Conservation (phyloP, 2,888 invertebrate genomes). For the Ptilodon capucinus region DNA sequence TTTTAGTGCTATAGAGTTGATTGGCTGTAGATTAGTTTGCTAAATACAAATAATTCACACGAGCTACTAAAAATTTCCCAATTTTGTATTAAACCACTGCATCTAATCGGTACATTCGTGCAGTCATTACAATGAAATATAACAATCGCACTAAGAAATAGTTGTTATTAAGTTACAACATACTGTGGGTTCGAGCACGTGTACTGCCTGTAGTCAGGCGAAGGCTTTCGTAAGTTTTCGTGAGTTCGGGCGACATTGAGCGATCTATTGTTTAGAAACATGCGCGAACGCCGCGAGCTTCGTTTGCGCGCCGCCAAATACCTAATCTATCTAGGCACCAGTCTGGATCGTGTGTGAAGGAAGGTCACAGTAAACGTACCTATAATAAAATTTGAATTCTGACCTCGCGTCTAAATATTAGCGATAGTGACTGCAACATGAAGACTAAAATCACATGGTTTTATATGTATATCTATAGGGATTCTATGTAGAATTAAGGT, state of each 20-base stretch:
- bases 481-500: no score
- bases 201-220: slow-evolving; percentile 35
- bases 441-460: slow-evolving; percentile 7
- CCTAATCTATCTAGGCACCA: slow-evolving; percentile 26
- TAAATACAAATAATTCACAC: not conserved
- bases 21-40: not conserved
- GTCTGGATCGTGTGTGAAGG: slow-evolving; percentile 61
- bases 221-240: slow-evolving; percentile 74
- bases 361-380: slow-evolving; percentile 49
- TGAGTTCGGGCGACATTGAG: slow-evolving; percentile 68
- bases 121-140: slow-evolving; percentile 22
- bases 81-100: slow-evolving; percentile 12
- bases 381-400: slow-evolving; percentile 43
- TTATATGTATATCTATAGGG: no score
- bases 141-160: slow-evolving; percentile 32
- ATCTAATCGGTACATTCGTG: slow-evolving; percentile 18
- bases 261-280: slow-evolving; percentile 62
- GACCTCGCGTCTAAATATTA: slow-evolving; percentile 44
- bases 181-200: slow-evolving; percentile 27
- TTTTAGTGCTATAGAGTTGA: no score
- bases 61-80: slow-evolving; percentile 5
- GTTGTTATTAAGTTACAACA: slow-evolving; percentile 39
- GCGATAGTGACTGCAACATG: slow-evolving; percentile 23
- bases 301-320: slow-evolving; percentile 17
- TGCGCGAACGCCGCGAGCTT: slow-evolving; percentile 33